These are phyloP conservation scores for Scortum barcoo DNA, from an alignment of 2,113 vertebrate species.

Conservation along the genomic window DNA sequence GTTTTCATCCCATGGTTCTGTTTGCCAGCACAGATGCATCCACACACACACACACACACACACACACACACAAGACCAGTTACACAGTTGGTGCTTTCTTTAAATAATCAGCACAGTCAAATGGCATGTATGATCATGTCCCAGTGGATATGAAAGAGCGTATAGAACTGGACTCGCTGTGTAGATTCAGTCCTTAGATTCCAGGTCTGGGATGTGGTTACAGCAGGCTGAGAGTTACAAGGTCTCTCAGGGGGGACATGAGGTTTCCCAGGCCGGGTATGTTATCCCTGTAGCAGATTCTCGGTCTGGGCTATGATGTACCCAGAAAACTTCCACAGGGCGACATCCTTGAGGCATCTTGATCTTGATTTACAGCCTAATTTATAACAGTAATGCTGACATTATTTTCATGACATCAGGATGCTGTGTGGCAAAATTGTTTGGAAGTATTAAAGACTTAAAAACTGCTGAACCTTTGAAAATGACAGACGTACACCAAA, in stretches of 20 bases:
- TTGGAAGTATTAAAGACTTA: not conserved
- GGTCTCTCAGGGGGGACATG: not conserved
- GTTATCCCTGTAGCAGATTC: not conserved
- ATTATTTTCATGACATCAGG: not conserved
- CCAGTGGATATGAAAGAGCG: not conserved
- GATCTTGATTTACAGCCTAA: not conserved
- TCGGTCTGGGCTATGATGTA: not conserved
- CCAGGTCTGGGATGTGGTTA: too few species aligned
- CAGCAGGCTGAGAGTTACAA: too few species aligned
- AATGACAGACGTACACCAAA: not conserved
- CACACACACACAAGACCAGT: not conserved
- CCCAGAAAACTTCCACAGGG: not conserved
- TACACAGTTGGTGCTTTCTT: constrained; percentile 22
- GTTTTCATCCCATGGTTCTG: constrained; percentile 63
- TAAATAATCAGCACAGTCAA: constrained; percentile 20
- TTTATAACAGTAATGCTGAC: not conserved
- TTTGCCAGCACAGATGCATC: constrained; percentile 26
- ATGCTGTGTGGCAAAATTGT: not conserved
- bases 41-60: constrained; percentile 17
- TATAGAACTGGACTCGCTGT: not conserved
- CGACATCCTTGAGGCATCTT: not conserved
- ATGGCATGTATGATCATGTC: not conserved
- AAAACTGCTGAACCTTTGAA: not conserved
- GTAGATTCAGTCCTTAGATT: not conserved
- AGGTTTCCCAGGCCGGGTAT: not conserved